phyloP scores from a whole-genome alignment of 2,113 vertebrate species.

The Mus pahari region DNA sequence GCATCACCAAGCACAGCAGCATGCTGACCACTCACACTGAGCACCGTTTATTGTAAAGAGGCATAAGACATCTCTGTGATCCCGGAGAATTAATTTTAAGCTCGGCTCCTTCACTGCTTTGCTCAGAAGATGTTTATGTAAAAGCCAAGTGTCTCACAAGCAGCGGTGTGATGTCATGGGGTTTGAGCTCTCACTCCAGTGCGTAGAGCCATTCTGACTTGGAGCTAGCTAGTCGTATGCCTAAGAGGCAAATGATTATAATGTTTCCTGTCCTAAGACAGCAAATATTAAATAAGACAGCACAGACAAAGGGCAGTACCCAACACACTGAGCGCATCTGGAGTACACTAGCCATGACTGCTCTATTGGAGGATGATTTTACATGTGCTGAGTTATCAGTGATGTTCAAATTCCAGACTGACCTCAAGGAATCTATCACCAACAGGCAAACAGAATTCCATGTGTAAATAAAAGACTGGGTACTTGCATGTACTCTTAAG shows the following conservation, averaged over 20 bases:
- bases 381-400: background rate
- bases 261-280: background rate
- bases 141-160: slow-evolving; percentile 25
- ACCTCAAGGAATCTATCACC: background rate
- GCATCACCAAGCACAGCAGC: background rate
- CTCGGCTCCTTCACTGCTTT: background rate
- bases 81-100: background rate
- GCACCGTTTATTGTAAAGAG: background rate
- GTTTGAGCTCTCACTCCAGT: background rate
- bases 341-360: too few relatives aligned
- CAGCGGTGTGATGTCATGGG: background rate
- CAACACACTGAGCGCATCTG: background rate
- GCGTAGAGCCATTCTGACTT: background rate
- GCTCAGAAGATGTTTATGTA: background rate
- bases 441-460: background rate
- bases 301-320: background rate
- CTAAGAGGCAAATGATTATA: background rate
- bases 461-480: background rate
- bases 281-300: background rate
- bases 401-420: background rate
- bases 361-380: background rate
- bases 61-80: background rate
- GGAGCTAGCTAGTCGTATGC: background rate
- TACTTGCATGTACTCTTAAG: background rate
- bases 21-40: background rate